Percentiles rank a stretch among this genome's conserved stretches.
Evolutionary conservation across 2,888 invertebrate species (phyloP).

Genomic region (Odontomyia ornata): DNA sequence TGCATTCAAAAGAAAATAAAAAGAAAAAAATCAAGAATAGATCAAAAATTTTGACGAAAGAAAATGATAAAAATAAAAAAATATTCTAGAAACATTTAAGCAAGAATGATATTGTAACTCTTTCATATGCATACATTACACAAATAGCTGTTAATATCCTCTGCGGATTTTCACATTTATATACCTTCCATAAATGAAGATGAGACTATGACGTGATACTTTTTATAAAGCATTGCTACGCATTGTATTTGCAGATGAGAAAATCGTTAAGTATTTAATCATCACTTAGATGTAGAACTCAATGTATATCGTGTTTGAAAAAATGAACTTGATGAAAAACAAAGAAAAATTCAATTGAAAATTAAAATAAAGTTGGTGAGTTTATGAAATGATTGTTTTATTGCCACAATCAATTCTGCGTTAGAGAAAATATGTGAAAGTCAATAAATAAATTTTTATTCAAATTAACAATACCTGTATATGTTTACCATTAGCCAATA

Average conservation of each 20-base stretch:
- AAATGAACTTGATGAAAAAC: no score
- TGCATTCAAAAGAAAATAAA: background rate
- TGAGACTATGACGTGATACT: conserved; percentile 28
- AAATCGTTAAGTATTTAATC: conserved; percentile 17
- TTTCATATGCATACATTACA: conserved; percentile 4
- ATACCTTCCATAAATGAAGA: conserved; percentile 14
- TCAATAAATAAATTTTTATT: no score
- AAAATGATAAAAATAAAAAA: background rate
- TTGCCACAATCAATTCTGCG: background rate
- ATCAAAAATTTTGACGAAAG: background rate
- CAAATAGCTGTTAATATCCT: conserved; percentile 6
- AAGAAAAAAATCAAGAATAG: background rate
- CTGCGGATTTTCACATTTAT: conserved; percentile 24
- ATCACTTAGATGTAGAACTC: background rate
- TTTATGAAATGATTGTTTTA: background rate
- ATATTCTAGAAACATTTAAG: background rate
- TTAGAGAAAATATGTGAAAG: no score
- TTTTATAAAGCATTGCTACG: conserved; percentile 27
- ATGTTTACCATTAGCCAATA: no score
- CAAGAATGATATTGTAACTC: background rate
- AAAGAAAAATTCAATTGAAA: background rate
- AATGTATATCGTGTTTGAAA: background rate
- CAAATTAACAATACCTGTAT: no score
- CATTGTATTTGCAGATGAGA: conserved; percentile 1
- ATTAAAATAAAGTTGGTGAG: conserved; percentile 24